phyloP scores from a whole-genome alignment of 2,113 vertebrate species.

The Myotis lucifugus region DNA sequence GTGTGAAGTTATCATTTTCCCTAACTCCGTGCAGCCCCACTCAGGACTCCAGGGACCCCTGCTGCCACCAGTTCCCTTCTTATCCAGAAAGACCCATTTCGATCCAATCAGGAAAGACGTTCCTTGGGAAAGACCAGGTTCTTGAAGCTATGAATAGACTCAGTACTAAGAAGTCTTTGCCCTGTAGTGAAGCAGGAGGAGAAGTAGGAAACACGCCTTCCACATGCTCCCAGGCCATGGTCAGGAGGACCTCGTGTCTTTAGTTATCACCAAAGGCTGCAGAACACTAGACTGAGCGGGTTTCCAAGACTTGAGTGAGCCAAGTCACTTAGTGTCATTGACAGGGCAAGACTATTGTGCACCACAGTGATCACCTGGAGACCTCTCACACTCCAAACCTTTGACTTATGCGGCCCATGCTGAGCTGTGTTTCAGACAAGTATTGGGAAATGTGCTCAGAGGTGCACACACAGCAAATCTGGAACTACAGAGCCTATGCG shows the following conservation, averaged over 20 bases:
- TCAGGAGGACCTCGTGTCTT: not conserved
- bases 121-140: not conserved
- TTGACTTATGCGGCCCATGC: not conserved
- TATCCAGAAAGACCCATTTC: not conserved
- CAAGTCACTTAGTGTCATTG: not conserved
- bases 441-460: not conserved
- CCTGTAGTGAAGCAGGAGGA: fast-evolving
- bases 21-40: not conserved
- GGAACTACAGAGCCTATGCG: not conserved
- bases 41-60: not conserved
- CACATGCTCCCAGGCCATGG: not conserved
- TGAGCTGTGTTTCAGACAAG: not conserved
- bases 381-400: not conserved
- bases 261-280: not conserved
- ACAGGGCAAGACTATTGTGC: not conserved
- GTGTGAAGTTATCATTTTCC: not conserved
- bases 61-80: not conserved
- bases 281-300: not conserved
- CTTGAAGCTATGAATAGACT: not conserved
- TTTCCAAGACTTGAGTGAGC: not conserved
- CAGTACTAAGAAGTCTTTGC: not conserved
- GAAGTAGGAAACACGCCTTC: fast-evolving
- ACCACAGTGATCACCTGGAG: not conserved
- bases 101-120: not conserved
- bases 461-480: not conserved